phyloP scores from a whole-genome alignment of 2,797 vertebrate species.

The Pogonophryne albipinna region DNA sequence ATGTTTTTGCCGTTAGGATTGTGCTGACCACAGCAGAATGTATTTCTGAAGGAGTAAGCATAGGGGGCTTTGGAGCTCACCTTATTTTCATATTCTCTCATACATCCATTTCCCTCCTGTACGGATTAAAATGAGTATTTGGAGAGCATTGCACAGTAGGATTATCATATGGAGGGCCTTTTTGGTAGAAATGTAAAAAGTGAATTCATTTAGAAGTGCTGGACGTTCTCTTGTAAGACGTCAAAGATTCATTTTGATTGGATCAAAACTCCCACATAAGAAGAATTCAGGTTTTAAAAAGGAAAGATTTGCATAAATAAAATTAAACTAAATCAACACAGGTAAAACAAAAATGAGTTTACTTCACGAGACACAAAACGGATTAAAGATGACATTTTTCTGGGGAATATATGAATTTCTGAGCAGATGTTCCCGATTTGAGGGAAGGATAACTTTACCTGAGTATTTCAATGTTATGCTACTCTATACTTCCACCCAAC shows the following conservation, averaged over 20 bases:
- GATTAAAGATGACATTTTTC: too few species aligned
- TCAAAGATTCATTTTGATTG: constrained; percentile 50
- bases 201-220: constrained; percentile 47
- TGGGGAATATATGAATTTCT: too few species aligned
- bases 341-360: too few species aligned
- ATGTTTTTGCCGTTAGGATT: constrained; percentile 72
- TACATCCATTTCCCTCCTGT: constrained; percentile 69
- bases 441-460: too few species aligned
- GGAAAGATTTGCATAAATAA: constrained; percentile 17
- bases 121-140: constrained; percentile 76
- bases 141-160: constrained; percentile 70
- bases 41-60: constrained; percentile 80
- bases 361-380: too few species aligned
- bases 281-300: not conserved
- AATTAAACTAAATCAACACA: too few species aligned
- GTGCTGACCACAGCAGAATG: constrained; percentile 78
- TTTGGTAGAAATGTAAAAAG: constrained; percentile 42
- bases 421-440: too few species aligned
- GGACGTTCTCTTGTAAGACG: constrained; percentile 52
- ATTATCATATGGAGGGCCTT: constrained; percentile 67
- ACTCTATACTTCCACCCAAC: too few species aligned
- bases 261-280: too few species aligned
- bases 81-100: constrained; percentile 74
- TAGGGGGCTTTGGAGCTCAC: constrained; percentile 75
- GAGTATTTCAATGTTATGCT: too few species aligned